phyloP scores from a whole-genome alignment of 2,888 invertebrate genomes.

The Ashinkailepas kermadecensis region DNA sequence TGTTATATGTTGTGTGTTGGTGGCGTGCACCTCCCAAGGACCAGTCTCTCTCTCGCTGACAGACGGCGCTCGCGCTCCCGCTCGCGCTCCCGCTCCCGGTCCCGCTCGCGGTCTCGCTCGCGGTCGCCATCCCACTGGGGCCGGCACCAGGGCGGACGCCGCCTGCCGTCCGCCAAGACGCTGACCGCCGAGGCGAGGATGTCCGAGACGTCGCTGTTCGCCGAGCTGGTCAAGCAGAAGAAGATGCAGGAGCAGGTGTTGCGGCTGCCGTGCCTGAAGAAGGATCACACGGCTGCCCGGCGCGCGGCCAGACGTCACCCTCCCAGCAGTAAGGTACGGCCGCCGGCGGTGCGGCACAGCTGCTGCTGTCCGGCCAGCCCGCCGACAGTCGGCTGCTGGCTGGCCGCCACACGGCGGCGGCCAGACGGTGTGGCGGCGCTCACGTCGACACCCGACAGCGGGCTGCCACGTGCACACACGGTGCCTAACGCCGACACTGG shows the following conservation, averaged over 20 bases:
- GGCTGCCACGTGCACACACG: no score
- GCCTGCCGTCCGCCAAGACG: slow-evolving; percentile 21
- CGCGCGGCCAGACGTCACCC: background rate
- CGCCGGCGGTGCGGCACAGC: background rate
- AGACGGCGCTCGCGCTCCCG: slow-evolving; percentile 31
- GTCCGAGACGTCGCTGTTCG: slow-evolving; percentile 79
- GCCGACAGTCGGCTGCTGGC: no score
- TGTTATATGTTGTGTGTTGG: no score
- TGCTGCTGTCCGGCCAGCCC: no score
- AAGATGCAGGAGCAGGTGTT: slow-evolving; percentile 32
- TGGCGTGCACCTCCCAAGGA: no score
- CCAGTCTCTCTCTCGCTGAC: background rate
- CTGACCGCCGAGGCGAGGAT: slow-evolving; percentile 56
- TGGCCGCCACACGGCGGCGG: no score
- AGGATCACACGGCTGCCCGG: background rate
- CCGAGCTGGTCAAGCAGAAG: slow-evolving; percentile 76
- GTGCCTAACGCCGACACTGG: no score
- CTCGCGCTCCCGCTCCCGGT: background rate
- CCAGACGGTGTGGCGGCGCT: no score
- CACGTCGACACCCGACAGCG: no score
- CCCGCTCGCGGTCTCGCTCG: slow-evolving; percentile 43
- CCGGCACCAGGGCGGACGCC: slow-evolving; percentile 12
- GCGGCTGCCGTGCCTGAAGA: background rate
- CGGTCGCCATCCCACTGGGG: slow-evolving; percentile 31
- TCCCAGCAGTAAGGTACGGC: background rate